Base-by-base conservation (phyloP, 2,888 invertebrate species). In the Lochmaea crataegi region DNA sequence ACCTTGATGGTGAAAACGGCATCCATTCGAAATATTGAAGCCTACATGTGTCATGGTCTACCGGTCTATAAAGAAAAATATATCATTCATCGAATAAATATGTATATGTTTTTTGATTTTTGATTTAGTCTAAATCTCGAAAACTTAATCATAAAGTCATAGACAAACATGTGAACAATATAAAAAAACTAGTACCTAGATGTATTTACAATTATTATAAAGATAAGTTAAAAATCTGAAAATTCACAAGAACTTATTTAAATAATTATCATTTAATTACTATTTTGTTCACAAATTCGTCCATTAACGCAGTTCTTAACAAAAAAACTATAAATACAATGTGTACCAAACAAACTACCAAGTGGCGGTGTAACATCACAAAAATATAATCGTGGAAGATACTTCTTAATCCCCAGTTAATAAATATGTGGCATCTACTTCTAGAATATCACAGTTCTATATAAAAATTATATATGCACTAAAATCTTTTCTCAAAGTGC, bases 401-500 rank as follows among this genome's bases (percentile, higher is more conserved):
- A 38, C 32, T 48, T 69, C 71, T 65, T 72, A 70, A 58, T 74
- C 72, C 69, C 61, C 41, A 53, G 75, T 71, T 78, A 78, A 78
- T 76, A 76, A 78, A 78, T 76, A 78, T 76, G 78, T 78, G 76
- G 78, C 76, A 78, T 78, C 78, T 78, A 78, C 68, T 66, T 75
- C 78, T 78, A 78, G 75, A 75, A 74, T 78, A 78, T 78, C 78
- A 76, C 78, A 78, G 76, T 76, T 75, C 71, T 76, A 76, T 78
- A 74, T 58, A 65, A 72, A 73, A 72, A 70, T 61, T 12, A 68
- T 60, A 61, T 10, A 61, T 66, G 41, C 7, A n/a, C 38, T 14
- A 68, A 71, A 22, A 63, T 48, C 38, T 61, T 65, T 26, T 48
- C 18, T n/a, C 38, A 18, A 53, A 53, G 18, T 53, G 53, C n/a